A percentile compares a stretch with the other conserved stretches of the same genome.
These are phyloP conservation scores for Hippocampus barbouri DNA, from an alignment of 2,113 vertebrate genomes.

Conservation along the genomic window DNA sequence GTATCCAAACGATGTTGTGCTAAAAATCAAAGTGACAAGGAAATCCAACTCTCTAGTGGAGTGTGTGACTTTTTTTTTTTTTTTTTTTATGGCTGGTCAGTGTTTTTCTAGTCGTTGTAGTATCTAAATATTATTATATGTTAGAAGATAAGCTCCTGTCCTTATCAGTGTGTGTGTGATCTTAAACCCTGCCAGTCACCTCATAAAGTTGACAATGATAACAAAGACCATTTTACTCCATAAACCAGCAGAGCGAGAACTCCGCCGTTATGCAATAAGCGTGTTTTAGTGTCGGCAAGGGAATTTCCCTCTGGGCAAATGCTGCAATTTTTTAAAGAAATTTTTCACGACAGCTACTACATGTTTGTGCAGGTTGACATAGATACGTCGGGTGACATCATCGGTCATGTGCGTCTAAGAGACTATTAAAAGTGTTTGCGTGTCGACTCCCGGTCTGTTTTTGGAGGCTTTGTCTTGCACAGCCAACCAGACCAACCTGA, in stretches of 20 bases:
- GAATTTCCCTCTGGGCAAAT: not conserved
- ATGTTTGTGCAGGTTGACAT: slow-evolving; percentile 4
- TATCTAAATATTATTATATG: not conserved
- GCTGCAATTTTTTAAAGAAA: not conserved
- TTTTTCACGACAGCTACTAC: slow-evolving; percentile 13
- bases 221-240: not conserved
- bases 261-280: not conserved
- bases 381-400: slow-evolving; percentile 37
- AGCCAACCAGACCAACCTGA: slow-evolving; percentile 6
- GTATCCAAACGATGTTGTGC: not conserved
- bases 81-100: not conserved
- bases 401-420: slow-evolving; percentile 46
- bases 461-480: not conserved
- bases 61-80: not conserved
- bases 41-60: not conserved
- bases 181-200: not conserved
- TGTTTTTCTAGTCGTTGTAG: not conserved
- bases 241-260: not conserved
- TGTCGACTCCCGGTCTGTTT: slow-evolving; percentile 12
- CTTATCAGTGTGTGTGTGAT: slow-evolving; percentile 4
- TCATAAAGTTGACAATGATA: not conserved
- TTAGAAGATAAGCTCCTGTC: slow-evolving; percentile 1
- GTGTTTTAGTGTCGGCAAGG: not conserved
- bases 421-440: not conserved
- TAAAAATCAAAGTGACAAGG: not conserved